Conservation (phyloP, 2,797 vertebrate species). For the Tadarida brasiliensis region DNA sequence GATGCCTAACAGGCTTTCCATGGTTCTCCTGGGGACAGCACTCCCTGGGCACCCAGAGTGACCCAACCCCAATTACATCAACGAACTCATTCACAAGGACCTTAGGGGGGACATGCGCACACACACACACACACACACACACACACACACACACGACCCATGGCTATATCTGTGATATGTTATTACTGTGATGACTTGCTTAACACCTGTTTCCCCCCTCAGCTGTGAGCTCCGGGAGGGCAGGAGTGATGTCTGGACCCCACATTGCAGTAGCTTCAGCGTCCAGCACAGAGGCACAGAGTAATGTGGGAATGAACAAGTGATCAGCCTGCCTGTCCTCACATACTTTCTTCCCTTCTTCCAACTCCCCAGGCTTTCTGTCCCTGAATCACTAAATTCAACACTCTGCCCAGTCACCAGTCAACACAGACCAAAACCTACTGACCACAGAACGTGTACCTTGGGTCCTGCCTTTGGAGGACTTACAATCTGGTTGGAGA, state of each 20-base stretch:
- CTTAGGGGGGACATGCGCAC: accelerated
- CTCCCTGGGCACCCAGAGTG: neutral
- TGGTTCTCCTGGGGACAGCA: neutral
- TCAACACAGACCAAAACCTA: neutral
- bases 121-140: accelerated
- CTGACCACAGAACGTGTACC: neutral
- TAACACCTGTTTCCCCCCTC: neutral
- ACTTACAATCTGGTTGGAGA: neutral
- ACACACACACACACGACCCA: too few relatives aligned
- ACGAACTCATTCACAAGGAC: neutral
- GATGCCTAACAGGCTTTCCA: accelerated
- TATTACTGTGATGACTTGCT: neutral
- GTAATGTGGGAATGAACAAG: too few relatives aligned
- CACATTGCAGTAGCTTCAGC: neutral
- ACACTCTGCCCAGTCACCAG: neutral
- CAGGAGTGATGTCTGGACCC: neutral
- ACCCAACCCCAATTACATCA: neutral
- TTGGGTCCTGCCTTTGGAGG: neutral
- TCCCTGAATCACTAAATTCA: neutral
- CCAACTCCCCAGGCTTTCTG: neutral
- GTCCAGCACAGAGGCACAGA: neutral
- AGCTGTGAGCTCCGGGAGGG: neutral
- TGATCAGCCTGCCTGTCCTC: neutral
- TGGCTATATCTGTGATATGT: neutral
- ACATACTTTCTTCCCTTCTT: neutral